Base-by-base conservation (phyloP, 2,113 vertebrate species). In the Hyaena hyaena region DNA sequence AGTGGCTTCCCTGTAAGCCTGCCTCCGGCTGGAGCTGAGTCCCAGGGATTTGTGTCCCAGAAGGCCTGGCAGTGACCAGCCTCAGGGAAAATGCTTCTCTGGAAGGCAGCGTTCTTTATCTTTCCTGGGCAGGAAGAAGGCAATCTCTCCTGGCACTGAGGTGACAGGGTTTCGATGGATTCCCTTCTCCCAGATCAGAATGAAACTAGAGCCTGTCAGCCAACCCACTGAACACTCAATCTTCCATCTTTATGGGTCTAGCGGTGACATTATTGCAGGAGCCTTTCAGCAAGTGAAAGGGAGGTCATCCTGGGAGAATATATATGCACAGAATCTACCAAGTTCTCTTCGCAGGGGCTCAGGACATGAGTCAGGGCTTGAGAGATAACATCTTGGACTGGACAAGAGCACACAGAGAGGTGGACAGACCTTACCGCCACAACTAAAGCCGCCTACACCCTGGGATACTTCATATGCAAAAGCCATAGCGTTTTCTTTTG, bases 81-180 rank as follows among this genome's bases (percentile, higher is more conserved):
- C 92, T 58, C 5, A 0, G 71, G 53, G 39, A 68, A 66, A 94
- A 58, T 15, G 77, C 61, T 73, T 94, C 65, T 89, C 69, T 55
- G 65, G 45, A 96, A 43, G 35, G 1, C 76, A 26, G 66, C 86
- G 48, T 69, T 77, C 79, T 82, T 95, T 93, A 79, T 97, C 81
- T 90, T 84, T 68, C 84, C 21, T 1, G 21, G 80, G 50, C 81
- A 77, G 84, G 33, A 90, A 95, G 88, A 96, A 95, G 73, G 50
- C 82, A 58, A 86, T 88, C 92, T 94, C 81, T 92, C 66, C 88
- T 86, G 91, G 86, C 93, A 83, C 71, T 19, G 43, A 93, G 63
- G 95, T 80, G 79, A 91, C 89, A 97, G 77, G 28, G 63, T 53
- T 91, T 63, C 23, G 0, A 88, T 95, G 88, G 84, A 88, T 61